These are phyloP conservation scores for Lepidurus packardi DNA, from an alignment of 1,140 invertebrate species.

Conservation along the genomic window DNA sequence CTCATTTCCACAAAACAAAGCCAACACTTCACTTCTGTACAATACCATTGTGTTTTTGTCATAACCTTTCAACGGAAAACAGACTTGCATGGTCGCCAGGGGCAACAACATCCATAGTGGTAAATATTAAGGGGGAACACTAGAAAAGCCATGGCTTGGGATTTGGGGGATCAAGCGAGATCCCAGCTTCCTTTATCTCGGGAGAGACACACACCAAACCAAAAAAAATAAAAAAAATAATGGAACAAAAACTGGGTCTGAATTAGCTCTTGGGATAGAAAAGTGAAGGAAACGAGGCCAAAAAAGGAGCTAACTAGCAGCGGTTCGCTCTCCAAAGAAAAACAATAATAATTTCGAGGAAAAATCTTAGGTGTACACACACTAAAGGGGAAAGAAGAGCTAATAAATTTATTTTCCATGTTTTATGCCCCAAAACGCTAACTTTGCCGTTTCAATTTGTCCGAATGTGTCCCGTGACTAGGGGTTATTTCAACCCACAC, in stretches of 20 bases:
- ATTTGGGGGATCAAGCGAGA: background rate
- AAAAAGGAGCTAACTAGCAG: background rate
- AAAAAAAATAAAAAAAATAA: background rate
- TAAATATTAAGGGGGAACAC: background rate
- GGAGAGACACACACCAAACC: background rate
- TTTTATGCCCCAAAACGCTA: background rate
- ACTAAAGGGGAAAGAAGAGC: background rate
- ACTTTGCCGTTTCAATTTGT: constrained; percentile 1
- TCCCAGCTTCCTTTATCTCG: background rate
- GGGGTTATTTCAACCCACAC: constrained; percentile 15
- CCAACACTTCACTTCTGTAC: background rate
- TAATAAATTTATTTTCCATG: background rate
- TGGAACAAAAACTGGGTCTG: background rate
- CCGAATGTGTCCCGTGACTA: constrained; percentile 15
- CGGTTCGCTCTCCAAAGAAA: background rate
- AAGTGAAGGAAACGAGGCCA: background rate
- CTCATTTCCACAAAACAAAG: background rate
- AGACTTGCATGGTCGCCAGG: constrained; percentile 7
- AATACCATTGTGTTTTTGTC: constrained; percentile 6
- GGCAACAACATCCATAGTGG: constrained; percentile 7
- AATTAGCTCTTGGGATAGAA: constrained; percentile 5
- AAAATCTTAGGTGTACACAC: background rate
- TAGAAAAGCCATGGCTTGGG: constrained; percentile 18
- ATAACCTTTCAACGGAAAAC: background rate
- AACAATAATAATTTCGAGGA: background rate